Evolutionary conservation across 2,113 vertebrate species (phyloP).

Genomic region (Neomonachus schauinslandi): DNA sequence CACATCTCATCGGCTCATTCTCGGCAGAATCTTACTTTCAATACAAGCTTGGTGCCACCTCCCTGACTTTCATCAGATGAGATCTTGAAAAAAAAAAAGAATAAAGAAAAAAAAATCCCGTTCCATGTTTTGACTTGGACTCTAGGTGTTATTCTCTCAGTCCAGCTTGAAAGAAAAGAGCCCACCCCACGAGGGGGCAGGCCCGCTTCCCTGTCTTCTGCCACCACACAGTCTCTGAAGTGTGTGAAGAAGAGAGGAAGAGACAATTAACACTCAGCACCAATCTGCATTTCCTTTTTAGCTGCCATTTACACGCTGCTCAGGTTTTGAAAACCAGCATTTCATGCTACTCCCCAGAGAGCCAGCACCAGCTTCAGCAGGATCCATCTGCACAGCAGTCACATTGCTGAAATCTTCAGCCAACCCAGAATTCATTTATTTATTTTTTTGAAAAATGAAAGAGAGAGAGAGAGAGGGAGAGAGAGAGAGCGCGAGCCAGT

Average conservation of each 20-base stretch:
- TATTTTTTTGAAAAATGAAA: constrained; percentile 74
- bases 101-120: neutral
- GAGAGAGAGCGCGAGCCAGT: rapidly evolving
- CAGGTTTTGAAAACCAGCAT: constrained; percentile 80
- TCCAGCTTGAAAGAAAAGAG: constrained; percentile 77
- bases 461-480: neutral
- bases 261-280: constrained; percentile 76
- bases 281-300: constrained; percentile 77
- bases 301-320: constrained; percentile 80
- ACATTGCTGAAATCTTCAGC: constrained; percentile 60
- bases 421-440: constrained; percentile 78
- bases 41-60: constrained; percentile 62
- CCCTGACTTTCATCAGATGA: constrained; percentile 74
- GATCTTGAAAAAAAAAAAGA: constrained; percentile 49
- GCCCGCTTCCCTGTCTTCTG: constrained; percentile 65
- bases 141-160: constrained; percentile 68
- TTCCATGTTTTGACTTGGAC: constrained; percentile 79
- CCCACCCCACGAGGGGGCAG: constrained; percentile 63
- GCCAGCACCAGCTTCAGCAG: constrained; percentile 78
- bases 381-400: constrained; percentile 79
- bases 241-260: constrained; percentile 54
- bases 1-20: constrained; percentile 76
- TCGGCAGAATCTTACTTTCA: constrained; percentile 79
- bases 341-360: constrained; percentile 79
- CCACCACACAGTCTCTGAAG: constrained; percentile 68